Evolutionary conservation across 2,888 invertebrate genomes (phyloP).

Genomic region (Folsomia candida): DNA sequence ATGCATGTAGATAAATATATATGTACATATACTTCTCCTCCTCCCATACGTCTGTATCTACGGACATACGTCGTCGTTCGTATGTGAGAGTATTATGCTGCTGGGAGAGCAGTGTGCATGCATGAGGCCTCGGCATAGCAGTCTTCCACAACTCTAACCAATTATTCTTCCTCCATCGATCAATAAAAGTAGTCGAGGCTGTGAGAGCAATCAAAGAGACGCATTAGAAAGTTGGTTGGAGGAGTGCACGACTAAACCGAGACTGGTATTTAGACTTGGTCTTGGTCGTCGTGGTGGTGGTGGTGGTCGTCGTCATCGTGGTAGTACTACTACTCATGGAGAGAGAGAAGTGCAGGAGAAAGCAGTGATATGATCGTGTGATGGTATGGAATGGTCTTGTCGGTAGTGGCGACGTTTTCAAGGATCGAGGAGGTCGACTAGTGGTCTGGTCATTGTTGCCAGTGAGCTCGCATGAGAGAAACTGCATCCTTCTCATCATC

Average conservation of each 20-base stretch:
- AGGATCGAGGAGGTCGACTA: background rate
- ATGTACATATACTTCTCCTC: too few species aligned
- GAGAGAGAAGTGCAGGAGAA: too few species aligned
- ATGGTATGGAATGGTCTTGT: background rate
- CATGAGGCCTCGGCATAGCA: background rate
- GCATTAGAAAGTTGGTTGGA: conserved; percentile 21
- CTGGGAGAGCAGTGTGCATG: background rate
- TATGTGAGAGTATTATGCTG: too few species aligned
- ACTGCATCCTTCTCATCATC: background rate
- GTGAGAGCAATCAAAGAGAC: conserved; percentile 40
- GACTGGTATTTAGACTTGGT: background rate
- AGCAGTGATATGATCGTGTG: too few species aligned
- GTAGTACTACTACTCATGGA: too few species aligned
- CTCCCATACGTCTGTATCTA: too few species aligned
- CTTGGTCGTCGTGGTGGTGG: background rate
- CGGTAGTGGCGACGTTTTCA: background rate
- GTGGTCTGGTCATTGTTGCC: too few species aligned
- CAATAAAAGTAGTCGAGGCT: conserved; percentile 31
- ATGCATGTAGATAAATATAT: too few species aligned
- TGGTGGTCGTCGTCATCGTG: conserved; percentile 4
- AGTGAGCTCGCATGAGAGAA: too few species aligned
- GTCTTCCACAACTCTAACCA: conserved; percentile 11
- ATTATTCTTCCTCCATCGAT: conserved; percentile 14
- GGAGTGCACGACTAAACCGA: background rate
- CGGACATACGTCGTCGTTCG: too few species aligned